phyloP scores from a whole-genome alignment of 2,888 invertebrate genomes.

The Melinaea marsaeus region DNA sequence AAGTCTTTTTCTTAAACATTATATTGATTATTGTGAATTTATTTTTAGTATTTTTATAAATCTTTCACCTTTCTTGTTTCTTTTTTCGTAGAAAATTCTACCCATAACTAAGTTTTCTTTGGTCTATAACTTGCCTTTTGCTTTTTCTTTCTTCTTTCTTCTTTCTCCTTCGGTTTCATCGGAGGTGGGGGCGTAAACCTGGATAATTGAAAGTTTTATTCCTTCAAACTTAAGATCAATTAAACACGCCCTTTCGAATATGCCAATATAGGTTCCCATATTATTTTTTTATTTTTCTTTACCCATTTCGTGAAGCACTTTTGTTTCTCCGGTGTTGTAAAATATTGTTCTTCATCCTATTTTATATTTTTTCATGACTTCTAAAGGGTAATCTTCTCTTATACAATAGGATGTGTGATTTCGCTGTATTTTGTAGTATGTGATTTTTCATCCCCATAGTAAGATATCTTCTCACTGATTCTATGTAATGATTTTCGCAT shows the following conservation, averaged over 20 bases:
- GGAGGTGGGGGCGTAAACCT: constrained; percentile 24
- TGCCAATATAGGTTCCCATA: constrained; percentile 24
- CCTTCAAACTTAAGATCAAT: constrained; percentile 22
- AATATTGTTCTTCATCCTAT: constrained; percentile 33
- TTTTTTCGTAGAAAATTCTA: constrained; percentile 19
- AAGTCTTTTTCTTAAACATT: constrained; percentile 17
- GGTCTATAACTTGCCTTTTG: too few species aligned
- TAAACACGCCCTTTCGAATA: constrained; percentile 30
- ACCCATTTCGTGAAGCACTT: constrained; percentile 32
- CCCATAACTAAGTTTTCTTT: constrained; percentile 25
- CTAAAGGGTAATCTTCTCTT: constrained; percentile 17
- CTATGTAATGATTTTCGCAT: constrained; percentile 18
- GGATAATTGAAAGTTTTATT: constrained; percentile 19
- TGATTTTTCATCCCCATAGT: constrained; percentile 8
- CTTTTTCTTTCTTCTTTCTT: constrained; percentile 22
- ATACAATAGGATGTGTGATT: constrained; percentile 28
- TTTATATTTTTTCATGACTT: constrained; percentile 21
- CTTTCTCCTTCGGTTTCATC: constrained; percentile 17
- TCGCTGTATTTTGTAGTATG: constrained; percentile 30
- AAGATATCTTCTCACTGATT: constrained; percentile 10
- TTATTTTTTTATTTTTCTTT: constrained; percentile 23
- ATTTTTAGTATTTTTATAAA: constrained; percentile 28
- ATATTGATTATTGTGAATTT: constrained; percentile 18
- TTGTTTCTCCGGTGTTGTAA: constrained; percentile 28
- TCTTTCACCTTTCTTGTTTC: constrained; percentile 25